Conservation (phyloP, 1,140 invertebrate species). For the Venustaconcha ellipsiformis region DNA sequence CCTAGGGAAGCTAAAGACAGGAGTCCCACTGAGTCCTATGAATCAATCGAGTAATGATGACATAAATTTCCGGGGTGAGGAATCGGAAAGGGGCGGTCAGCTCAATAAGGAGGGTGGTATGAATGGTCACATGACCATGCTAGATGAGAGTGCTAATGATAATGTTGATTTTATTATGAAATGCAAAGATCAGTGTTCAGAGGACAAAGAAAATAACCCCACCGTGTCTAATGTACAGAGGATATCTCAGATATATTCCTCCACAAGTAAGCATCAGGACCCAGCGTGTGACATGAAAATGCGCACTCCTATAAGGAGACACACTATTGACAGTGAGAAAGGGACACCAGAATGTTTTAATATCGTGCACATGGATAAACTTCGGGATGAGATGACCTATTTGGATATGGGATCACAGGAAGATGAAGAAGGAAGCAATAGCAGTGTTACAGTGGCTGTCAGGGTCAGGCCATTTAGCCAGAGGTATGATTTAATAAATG, state of each 20-base stretch:
- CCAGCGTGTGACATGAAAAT: neutral
- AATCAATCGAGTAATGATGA: slow-evolving; percentile 25
- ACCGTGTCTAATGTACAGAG: slow-evolving; percentile 32
- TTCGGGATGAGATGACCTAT: slow-evolving; percentile 24
- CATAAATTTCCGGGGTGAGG: neutral
- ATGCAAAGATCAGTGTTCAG: neutral
- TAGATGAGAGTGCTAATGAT: neutral
- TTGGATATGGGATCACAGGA: slow-evolving; percentile 25
- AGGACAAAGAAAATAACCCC: slow-evolving; percentile 19
- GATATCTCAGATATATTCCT: slow-evolving; percentile 2
- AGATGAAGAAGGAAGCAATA: slow-evolving; percentile 46
- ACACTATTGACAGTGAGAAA: slow-evolving; percentile 46
- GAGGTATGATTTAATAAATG: slow-evolving; percentile 45
- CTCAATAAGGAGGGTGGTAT: no score
- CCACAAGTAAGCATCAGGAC: neutral
- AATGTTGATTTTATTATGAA: neutral
- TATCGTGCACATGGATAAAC: slow-evolving; percentile 54
- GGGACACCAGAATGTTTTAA: slow-evolving; percentile 64
- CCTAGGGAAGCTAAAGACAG: slow-evolving; percentile 47
- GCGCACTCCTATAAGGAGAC: slow-evolving; percentile 39
- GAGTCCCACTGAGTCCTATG: slow-evolving; percentile 39
- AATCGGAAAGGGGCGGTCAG: no score
- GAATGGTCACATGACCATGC: no score
- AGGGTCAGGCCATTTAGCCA: slow-evolving; percentile 75
- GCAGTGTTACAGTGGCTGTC: slow-evolving; percentile 74